phyloP scores from a whole-genome alignment of 1,140 invertebrate genomes.

The Panagrolaimus sp. region DNA sequence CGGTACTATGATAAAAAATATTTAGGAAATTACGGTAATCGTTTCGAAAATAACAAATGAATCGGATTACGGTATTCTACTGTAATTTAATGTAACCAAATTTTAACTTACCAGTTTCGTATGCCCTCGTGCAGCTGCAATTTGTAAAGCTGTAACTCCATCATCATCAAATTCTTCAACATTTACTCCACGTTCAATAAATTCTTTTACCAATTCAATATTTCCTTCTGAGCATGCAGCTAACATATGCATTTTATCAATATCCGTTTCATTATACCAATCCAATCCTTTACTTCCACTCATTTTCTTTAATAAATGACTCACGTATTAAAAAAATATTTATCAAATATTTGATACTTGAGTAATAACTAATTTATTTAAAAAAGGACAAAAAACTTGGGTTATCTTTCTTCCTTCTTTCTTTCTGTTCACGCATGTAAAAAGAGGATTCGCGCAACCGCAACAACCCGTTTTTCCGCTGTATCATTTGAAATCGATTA shows the following conservation, averaged over 20 bases:
- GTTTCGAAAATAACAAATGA: neutral
- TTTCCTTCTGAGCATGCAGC: slow-evolving; percentile 21
- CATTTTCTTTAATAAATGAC: neutral
- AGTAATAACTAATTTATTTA: too few species aligned
- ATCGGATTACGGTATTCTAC: neutral
- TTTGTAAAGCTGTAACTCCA: slow-evolving; percentile 32
- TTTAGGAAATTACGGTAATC: slow-evolving; percentile 9
- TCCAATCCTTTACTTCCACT: slow-evolving; percentile 22
- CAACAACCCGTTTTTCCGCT: too few species aligned
- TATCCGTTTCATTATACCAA: slow-evolving; percentile 30
- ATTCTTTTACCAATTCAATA: slow-evolving; percentile 16
- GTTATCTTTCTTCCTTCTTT: too few species aligned
- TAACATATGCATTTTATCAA: slow-evolving; percentile 34
- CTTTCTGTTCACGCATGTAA: too few species aligned
- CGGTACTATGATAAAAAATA: neutral
- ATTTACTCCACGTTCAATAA: slow-evolving; percentile 16
- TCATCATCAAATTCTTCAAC: slow-evolving; percentile 30
- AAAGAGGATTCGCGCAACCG: too few species aligned
- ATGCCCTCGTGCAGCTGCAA: slow-evolving; percentile 30
- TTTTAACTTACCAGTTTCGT: slow-evolving; percentile 24
- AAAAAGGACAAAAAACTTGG: too few species aligned
- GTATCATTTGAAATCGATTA: too few species aligned
- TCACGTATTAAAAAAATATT: too few species aligned
- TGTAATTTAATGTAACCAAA: too few species aligned
- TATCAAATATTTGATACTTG: too few species aligned